Evolutionary conservation across 1,140 invertebrate genomes (phyloP).

Genomic region (Samia ricini): DNA sequence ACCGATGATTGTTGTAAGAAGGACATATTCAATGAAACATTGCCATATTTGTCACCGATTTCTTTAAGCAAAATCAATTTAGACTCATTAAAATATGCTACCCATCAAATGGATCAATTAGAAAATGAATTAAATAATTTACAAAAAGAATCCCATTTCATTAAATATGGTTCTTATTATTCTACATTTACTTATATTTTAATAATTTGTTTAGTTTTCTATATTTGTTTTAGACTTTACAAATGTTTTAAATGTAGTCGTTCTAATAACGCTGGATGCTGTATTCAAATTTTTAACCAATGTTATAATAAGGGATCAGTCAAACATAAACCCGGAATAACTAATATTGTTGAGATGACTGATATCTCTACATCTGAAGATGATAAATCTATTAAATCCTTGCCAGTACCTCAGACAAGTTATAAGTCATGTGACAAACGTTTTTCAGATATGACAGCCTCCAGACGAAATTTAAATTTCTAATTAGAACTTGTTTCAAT

Average conservation of each 20-base stretch:
- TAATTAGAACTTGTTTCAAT: too few relatives aligned
- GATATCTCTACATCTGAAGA: not conserved
- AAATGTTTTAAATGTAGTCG: not conserved
- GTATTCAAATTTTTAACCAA: slow-evolving; percentile 4
- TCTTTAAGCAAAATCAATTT: slow-evolving; percentile 22
- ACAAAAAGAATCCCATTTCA: not conserved
- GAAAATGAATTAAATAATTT: slow-evolving; percentile 10
- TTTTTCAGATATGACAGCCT: too few relatives aligned
- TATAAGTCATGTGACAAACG: not conserved
- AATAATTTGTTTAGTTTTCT: not conserved
- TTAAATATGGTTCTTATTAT: slow-evolving; percentile 2
- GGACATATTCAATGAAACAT: slow-evolving; percentile 7
- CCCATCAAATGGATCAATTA: slow-evolving; percentile 17
- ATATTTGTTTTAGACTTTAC: not conserved
- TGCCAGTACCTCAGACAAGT: not conserved
- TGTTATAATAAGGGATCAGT: not conserved
- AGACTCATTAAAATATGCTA: slow-evolving; percentile 18
- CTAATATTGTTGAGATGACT: not conserved
- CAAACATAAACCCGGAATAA: not conserved
- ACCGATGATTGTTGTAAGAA: slow-evolving; percentile 16
- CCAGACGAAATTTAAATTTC: too few relatives aligned
- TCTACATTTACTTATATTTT: slow-evolving; percentile 3
- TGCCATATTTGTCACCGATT: slow-evolving; percentile 22
- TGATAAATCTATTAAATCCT: not conserved
- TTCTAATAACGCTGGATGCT: not conserved